Evolutionary conservation across 2,113 vertebrate species (phyloP).

Genomic region (Fulica atra): DNA sequence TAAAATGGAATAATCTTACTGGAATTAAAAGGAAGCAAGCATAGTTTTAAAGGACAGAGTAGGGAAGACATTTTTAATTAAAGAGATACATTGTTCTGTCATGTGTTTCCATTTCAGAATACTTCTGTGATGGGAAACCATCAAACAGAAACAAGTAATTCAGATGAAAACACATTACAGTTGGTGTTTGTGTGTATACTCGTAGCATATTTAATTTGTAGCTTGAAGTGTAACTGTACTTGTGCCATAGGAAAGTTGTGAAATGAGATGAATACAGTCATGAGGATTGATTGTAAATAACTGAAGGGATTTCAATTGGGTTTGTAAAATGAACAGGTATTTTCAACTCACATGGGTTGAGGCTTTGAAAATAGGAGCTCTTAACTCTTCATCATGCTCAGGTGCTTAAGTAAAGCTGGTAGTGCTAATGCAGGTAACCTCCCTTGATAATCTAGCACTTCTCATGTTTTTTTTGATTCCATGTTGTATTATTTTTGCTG

Average conservation of each 20-base stretch:
- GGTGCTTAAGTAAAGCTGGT: background rate
- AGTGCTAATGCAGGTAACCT: background rate
- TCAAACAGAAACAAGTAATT: background rate
- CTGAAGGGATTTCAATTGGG: background rate
- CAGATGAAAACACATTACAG: background rate
- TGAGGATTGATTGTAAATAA: background rate
- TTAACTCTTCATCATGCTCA: background rate
- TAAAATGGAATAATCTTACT: background rate
- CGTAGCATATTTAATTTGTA: background rate
- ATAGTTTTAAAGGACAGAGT: background rate
- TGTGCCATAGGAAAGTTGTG: background rate
- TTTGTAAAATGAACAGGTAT: background rate
- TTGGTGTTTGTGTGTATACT: background rate
- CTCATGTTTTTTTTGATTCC: background rate
- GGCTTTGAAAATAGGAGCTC: background rate
- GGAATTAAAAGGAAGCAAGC: background rate
- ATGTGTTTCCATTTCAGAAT: background rate
- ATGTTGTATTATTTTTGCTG: background rate
- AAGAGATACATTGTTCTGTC: background rate
- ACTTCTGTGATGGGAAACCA: background rate
- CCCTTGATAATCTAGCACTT: background rate
- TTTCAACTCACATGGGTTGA: background rate
- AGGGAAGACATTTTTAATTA: background rate
- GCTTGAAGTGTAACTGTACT: background rate
- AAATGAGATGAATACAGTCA: background rate